Evolutionary conservation across 2,113 vertebrate species (phyloP).

Genomic region (Tupaia tana): DNA sequence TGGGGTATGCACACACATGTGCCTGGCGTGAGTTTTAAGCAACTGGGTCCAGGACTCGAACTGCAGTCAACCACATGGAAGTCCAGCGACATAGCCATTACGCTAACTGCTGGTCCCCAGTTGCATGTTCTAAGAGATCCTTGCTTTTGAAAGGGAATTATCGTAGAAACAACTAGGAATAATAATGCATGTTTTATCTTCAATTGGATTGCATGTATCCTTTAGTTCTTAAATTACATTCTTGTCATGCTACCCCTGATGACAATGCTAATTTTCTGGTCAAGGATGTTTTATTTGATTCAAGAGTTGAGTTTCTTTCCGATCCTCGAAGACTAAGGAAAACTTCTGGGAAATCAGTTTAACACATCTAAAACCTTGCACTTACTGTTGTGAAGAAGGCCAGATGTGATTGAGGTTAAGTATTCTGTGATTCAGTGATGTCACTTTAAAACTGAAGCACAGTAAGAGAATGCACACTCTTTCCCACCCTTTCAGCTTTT

Average conservation of each 20-base stretch:
- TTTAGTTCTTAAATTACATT: not conserved
- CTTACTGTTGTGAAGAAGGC: not conserved
- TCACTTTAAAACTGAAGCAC: slow-evolving; percentile 43
- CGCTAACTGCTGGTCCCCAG: no score
- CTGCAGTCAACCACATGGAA: no score
- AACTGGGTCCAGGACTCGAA: no score
- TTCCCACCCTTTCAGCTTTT: slow-evolving; percentile 59
- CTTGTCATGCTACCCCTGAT: not conserved
- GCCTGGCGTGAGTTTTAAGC: no score
- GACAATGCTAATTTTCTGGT: slow-evolving; percentile 48
- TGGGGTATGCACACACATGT: no score
- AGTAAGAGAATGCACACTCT: not conserved
- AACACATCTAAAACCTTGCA: not conserved
- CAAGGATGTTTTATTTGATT: slow-evolving; percentile 47
- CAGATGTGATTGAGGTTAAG: slow-evolving; percentile 37
- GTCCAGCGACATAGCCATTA: no score
- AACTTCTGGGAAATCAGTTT: slow-evolving; percentile 40
- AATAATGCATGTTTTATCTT: not conserved
- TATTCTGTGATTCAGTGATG: slow-evolving; percentile 10
- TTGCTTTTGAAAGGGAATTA: not conserved
- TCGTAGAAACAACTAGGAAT: not conserved
- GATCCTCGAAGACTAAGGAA: not conserved
- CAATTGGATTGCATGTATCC: not conserved
- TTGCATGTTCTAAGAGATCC: not conserved
- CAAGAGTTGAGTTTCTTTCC: slow-evolving; percentile 37